Evolutionary conservation across 2,888 invertebrate genomes (phyloP).

Genomic region (Bruchidius siliquastri): DNA sequence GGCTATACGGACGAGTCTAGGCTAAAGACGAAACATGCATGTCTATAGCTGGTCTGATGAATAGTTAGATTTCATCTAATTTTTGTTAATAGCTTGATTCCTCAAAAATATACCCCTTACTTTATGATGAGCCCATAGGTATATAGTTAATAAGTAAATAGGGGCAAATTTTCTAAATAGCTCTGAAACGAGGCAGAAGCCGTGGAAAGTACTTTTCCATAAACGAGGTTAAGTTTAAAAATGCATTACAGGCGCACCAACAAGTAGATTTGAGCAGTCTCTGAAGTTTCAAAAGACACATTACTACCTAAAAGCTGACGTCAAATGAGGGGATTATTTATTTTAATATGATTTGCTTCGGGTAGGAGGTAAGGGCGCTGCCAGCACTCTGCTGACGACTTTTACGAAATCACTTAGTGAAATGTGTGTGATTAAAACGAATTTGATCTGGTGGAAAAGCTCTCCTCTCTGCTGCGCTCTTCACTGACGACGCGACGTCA

Average conservation of each 20-base stretch:
- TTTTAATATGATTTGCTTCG: constrained; percentile 40
- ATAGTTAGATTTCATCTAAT: no score
- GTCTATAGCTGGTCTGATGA: no score
- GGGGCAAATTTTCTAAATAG: neutral
- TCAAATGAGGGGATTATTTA: constrained; percentile 39
- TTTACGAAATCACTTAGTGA: constrained; percentile 40
- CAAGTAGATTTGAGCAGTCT: constrained; percentile 24
- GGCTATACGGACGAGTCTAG: no score
- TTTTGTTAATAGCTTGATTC: no score
- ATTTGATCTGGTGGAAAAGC: constrained; percentile 44
- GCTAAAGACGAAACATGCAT: no score
- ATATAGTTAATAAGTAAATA: neutral
- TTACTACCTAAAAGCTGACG: constrained; percentile 36
- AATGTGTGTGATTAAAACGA: constrained; percentile 44
- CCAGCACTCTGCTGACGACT: constrained; percentile 32
- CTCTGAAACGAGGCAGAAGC: neutral
- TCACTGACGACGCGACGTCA: constrained; percentile 17
- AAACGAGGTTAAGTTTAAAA: constrained; percentile 23
- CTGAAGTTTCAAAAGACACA: constrained; percentile 28
- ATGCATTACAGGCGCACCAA: constrained; percentile 14
- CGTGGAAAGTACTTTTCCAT: constrained; percentile 21
- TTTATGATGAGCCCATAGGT: no score
- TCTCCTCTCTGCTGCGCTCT: constrained; percentile 9
- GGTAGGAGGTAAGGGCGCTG: constrained; percentile 25
- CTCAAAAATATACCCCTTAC: no score